A percentile compares a stretch with the other conserved stretches of the same genome.
phyloP scores from a whole-genome alignment of 2,797 vertebrate species.

The Dromococcyx pavoninus region DNA sequence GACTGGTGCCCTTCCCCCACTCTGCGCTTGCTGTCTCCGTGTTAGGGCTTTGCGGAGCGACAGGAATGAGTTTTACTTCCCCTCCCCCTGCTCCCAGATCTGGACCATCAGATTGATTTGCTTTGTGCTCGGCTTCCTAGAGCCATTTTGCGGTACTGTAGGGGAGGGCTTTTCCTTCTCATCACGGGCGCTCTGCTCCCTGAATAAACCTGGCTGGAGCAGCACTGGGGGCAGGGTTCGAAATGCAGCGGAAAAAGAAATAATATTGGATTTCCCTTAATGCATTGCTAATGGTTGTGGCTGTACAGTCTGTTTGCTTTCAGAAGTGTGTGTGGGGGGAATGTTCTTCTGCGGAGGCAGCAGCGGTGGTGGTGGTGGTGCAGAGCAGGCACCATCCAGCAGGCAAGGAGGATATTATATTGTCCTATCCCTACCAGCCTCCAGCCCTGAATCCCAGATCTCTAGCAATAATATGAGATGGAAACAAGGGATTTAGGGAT shows the following conservation, averaged over 20 bases:
- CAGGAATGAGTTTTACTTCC: slow-evolving; percentile 21
- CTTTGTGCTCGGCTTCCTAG: slow-evolving; percentile 23
- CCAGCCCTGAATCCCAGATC: neutral
- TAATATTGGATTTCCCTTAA: slow-evolving; percentile 15
- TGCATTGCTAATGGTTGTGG: neutral
- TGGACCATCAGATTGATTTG: neutral
- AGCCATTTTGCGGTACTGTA: slow-evolving; percentile 37
- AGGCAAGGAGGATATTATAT: neutral
- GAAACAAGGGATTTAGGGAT: neutral
- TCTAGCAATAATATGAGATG: neutral
- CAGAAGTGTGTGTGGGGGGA: accelerated
- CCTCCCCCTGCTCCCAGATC: slow-evolving; percentile 10
- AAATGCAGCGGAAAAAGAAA: neutral
- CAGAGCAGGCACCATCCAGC: neutral
- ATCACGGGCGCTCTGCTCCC: neutral
- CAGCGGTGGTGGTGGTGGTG: neutral
- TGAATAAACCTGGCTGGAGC: slow-evolving; percentile 8
- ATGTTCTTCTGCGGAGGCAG: neutral
- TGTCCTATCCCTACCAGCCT: neutral
- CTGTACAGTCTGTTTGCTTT: neutral
- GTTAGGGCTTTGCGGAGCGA: neutral
- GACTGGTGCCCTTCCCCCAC: neutral
- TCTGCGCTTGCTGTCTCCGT: neutral
- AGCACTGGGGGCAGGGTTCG: neutral
- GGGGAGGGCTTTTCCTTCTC: neutral